These are phyloP conservation scores for Drosophila tristis DNA, from an alignment of 1,140 invertebrate species.

Conservation along the genomic window DNA sequence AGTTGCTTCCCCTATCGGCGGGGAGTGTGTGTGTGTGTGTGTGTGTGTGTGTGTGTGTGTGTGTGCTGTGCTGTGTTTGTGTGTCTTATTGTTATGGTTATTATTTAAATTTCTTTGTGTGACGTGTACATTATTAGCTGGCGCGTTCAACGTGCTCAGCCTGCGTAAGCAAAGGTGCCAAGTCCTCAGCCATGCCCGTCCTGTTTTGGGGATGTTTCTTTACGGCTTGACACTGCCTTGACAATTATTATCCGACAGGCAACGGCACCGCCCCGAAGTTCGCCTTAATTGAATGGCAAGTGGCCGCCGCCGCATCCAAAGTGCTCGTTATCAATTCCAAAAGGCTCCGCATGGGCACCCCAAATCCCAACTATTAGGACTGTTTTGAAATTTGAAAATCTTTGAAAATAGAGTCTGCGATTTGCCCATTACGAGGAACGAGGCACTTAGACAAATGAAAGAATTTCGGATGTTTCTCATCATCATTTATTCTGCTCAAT, in stretches of 20 bases:
- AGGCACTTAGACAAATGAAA: conserved; percentile 17
- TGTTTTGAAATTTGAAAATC: conserved; percentile 35
- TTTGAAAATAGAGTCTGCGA: conserved; percentile 23
- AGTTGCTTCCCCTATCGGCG: conserved; percentile 29
- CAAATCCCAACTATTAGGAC: conserved; percentile 40
- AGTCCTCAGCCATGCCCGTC: not conserved
- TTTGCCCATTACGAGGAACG: conserved; percentile 29
- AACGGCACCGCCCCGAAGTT: not conserved
- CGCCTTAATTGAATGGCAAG: conserved; percentile 70
- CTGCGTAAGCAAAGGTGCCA: conserved; percentile 63
- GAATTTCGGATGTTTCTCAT: conserved; percentile 23
- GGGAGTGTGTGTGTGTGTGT: not conserved
- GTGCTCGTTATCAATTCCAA: conserved; percentile 58
- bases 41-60: conserved; percentile 8
- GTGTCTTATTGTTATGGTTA: conserved; percentile 55
- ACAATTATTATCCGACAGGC: conserved; percentile 40
- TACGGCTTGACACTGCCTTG: conserved; percentile 32
- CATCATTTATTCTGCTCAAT: conserved; percentile 51
- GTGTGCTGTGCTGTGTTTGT: not conserved
- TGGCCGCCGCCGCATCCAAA: conserved; percentile 36
- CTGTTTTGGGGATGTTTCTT: conserved; percentile 28
- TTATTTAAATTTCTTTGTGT: conserved; percentile 66
- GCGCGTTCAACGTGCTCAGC: conserved; percentile 64
- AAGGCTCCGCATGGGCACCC: conserved; percentile 37
- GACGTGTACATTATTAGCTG: conserved; percentile 44